phyloP scores from a whole-genome alignment of 2,888 invertebrate genomes.

The Mimas tiliae region DNA sequence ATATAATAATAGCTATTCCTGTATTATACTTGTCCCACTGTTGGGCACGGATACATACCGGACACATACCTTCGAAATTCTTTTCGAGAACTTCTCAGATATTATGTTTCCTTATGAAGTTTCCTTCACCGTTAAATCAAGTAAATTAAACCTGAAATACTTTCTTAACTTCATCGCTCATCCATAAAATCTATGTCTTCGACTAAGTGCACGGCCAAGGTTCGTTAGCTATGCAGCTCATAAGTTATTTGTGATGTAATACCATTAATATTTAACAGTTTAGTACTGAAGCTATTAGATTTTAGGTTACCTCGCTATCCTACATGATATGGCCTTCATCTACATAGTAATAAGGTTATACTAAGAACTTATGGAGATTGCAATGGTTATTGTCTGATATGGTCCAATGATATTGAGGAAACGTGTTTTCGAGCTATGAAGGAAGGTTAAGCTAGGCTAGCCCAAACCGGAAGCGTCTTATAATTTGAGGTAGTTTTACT shows the following conservation, averaged over 20 bases:
- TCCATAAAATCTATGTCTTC: slow-evolving; percentile 5
- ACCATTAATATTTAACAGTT: slow-evolving; percentile 31
- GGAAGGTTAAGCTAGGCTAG: too few relatives aligned
- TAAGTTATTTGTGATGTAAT: slow-evolving; percentile 34
- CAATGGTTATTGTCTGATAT: neutral
- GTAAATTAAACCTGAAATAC: too few relatives aligned
- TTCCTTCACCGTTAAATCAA: too few relatives aligned
- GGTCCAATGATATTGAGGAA: neutral
- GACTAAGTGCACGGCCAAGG: slow-evolving; percentile 32
- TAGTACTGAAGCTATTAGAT: neutral
- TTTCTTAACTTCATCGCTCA: neutral
- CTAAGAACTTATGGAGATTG: neutral
- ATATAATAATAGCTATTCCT: too few relatives aligned
- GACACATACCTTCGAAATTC: too few relatives aligned
- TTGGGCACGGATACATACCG: too few relatives aligned
- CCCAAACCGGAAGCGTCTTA: too few relatives aligned
- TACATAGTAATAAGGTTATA: neutral
- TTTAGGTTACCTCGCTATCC: neutral
- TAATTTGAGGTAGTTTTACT: too few relatives aligned
- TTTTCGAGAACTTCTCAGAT: too few relatives aligned
- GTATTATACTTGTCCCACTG: too few relatives aligned
- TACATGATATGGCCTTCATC: neutral
- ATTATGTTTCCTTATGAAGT: too few relatives aligned
- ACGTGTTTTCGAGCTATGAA: neutral
- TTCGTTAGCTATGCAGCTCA: slow-evolving; percentile 35